A percentile compares a stretch with the other conserved stretches of the same genome.
phyloP scores from a whole-genome alignment of 2,888 invertebrate genomes.

The Epinotia ramella region DNA sequence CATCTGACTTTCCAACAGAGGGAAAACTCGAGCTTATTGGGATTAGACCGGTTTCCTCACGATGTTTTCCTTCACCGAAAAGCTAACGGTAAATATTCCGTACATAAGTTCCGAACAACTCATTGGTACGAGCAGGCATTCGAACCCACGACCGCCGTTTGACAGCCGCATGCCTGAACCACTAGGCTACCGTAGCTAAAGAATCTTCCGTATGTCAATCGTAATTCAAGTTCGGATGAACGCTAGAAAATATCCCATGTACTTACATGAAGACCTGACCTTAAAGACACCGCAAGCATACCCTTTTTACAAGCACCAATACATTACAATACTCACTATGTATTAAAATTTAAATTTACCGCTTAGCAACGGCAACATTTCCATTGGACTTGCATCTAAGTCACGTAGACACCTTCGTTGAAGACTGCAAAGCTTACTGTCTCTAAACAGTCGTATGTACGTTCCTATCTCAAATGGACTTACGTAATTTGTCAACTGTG shows the following conservation, averaged over 20 bases:
- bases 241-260: neutral
- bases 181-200: too few relatives aligned
- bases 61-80: too few relatives aligned
- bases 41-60: too few relatives aligned
- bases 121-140: too few relatives aligned
- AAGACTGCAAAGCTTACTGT: neutral
- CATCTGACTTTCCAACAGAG: too few relatives aligned
- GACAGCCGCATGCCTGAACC: too few relatives aligned
- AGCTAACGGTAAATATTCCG: too few relatives aligned
- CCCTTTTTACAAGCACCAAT: constrained; percentile 32
- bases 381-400: constrained; percentile 11
- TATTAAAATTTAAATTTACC: constrained; percentile 31
- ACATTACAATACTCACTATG: constrained; percentile 6
- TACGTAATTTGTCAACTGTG: neutral
- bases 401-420: constrained; percentile 25
- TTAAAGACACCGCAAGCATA: neutral
- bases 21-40: too few relatives aligned
- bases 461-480: neutral
- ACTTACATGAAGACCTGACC: neutral
- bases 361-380: constrained; percentile 24
- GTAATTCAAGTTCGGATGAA: neutral
- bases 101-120: too few relatives aligned
- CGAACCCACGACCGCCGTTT: too few relatives aligned
- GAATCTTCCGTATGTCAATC: too few relatives aligned
- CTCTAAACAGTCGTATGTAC: neutral